Base-by-base conservation (phyloP, 2,113 vertebrate genomes). In the Cyprinodon tularosa region DNA sequence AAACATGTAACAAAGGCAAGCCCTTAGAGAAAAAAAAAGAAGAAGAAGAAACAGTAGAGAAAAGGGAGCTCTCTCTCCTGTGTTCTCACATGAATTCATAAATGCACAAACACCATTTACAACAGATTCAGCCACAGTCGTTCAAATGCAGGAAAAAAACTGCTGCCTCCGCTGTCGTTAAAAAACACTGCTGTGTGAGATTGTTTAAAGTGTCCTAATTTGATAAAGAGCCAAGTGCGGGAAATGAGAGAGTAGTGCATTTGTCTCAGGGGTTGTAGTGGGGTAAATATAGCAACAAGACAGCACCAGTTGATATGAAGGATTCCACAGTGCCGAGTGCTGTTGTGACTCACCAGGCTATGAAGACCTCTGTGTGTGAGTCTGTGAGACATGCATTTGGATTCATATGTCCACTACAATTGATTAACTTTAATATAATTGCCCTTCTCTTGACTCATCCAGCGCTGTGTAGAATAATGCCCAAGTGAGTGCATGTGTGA, bases 251-350 rank as follows among this genome's bases (percentile, higher is more conserved):
- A 89, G 88, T 79, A 76, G 84, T 90, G 83, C 86, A 83, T 93
- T 91, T 88, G 84, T 92, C 88, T 86, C 88, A 53, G 80, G 87
- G 86, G 91, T 85, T 89, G 89, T 84, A 86, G 71, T 68, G 82
- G 83, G 83, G 88, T 93, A 94, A 94, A 94, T 94, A 93, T 93
- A 93, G 92, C 88, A 93, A 91, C 88, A 89, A 91, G 86, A 87
- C 83, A 90, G 80, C 86, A 90, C 87, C 85, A 89, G 91, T 91
- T 91, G 91, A 94, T 93, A 93, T 90, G 92, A 92, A 89, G 84
- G 82, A 90, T 91, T 86, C 85, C 87, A 83, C 81, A 76, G 83
- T 84, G 86, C 86, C 78, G 83, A 91, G 86, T 82, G 88, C 73
- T 87, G 85, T 77, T 87, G 86, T 91, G 92, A 92, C 86, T 92